These are phyloP conservation scores for Oryzias curvinotus DNA, from an alignment of 2,113 vertebrate genomes.

Conservation along the genomic window DNA sequence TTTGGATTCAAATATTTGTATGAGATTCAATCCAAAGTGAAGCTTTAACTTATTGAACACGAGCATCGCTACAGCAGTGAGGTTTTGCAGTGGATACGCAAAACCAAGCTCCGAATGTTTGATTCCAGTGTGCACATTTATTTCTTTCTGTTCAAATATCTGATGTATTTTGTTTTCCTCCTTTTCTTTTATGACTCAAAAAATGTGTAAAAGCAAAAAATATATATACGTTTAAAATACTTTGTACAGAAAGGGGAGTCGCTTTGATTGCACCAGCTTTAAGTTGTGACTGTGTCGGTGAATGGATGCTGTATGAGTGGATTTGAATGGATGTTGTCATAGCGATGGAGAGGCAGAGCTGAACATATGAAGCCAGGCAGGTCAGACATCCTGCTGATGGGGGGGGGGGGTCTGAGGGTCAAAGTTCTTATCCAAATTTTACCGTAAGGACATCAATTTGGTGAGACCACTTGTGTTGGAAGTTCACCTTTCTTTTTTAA, in stretches of 20 bases:
- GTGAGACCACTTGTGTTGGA: background rate
- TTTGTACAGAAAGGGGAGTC: slow-evolving; percentile 52
- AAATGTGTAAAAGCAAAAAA: slow-evolving; percentile 30
- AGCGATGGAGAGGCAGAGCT: slow-evolving; percentile 22
- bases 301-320: background rate
- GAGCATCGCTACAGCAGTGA: slow-evolving; percentile 2
- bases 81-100: slow-evolving; percentile 1
- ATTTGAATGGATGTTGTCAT: slow-evolving; percentile 1
- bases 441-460: background rate
- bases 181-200: slow-evolving; percentile 9
- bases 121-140: slow-evolving; percentile 40
- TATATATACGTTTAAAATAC: slow-evolving; percentile 43
- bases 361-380: slow-evolving; percentile 59
- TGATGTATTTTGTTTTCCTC: background rate
- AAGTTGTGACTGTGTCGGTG: slow-evolving; percentile 1
- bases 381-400: slow-evolving; percentile 36
- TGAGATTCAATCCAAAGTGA: background rate
- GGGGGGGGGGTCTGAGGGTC: slow-evolving; percentile 25
- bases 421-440: slow-evolving; percentile 15
- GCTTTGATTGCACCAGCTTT: slow-evolving; percentile 13
- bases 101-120: slow-evolving; percentile 17
- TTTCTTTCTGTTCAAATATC: slow-evolving; percentile 34
- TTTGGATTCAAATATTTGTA: slow-evolving; percentile 23
- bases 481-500: no score
- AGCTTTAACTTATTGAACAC: slow-evolving; percentile 17